Base-by-base conservation (phyloP, 2,888 invertebrate genomes). In the Hirtodrosophila confusa region DNA sequence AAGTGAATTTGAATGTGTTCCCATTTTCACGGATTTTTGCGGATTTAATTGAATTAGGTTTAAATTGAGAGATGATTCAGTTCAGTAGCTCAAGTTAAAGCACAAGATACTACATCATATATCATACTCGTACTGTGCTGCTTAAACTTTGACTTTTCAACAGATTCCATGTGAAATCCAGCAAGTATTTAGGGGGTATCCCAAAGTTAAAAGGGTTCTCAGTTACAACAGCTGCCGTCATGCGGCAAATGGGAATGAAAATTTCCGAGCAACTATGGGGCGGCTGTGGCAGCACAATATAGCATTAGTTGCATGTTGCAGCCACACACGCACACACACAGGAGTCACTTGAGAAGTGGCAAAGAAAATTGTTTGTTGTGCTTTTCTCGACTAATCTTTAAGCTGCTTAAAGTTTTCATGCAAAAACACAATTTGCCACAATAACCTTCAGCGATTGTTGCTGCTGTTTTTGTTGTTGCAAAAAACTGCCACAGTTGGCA, bases 381-480 rank as follows among this genome's bases (percentile, higher is more conserved):
- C 39, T 41, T 49, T 45, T 29, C 1, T 17, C 4, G 11, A 43
- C 56, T 74, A 60, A 80, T 80, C 70, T 71, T 66, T 84, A 80
- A 84, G 75, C 74, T 43, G 66, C 80, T 80, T 86, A 86, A 86
- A 80, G 85, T 56, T 69, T 45, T 56, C 66, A 78, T 72, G 64
- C 60, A 70, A 80, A 69, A 78, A 64, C 62, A 60, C 65, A 64
- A 80, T 84, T 80, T 80, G 60, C 70, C 78, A 69, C 74, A 86
- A 80, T 78, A 84, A 84, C 82, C 75, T 86, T 85, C 82, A 80
- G 82, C 50, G 41, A 8, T 40, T 56, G 17, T 56, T 61, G 29
- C 10, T 51, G 44, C 17, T 56, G 40, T 48, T 24, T 12, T 45
- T 55, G 66, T 57, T 53, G 31, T 37, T 67, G 57, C 62, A 76